Percentiles rank a stretch among this genome's conserved stretches.
Evolutionary conservation across 2,113 vertebrate species (phyloP).

Genomic region (Willisornis vidua): DNA sequence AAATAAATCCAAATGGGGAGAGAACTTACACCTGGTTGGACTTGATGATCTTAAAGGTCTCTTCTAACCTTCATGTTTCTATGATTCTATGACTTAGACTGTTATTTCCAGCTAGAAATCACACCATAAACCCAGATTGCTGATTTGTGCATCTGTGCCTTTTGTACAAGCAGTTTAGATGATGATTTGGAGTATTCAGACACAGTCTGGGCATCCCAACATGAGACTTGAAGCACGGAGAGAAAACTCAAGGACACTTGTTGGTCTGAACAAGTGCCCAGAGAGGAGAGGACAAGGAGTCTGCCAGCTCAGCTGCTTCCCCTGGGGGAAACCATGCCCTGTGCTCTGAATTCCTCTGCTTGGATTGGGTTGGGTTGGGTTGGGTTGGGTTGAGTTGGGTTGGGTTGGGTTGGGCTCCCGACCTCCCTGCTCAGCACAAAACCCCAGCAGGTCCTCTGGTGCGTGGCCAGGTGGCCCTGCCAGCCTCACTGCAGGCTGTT

Average conservation of each 20-base stretch:
- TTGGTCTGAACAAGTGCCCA: neutral
- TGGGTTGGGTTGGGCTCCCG: neutral
- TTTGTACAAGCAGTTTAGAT: neutral
- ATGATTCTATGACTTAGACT: neutral
- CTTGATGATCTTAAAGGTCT: neutral
- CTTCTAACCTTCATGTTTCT: neutral
- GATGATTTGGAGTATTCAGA: neutral
- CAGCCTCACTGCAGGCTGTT: neutral
- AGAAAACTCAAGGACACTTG: neutral
- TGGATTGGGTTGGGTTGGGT: neutral
- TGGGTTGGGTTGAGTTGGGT: neutral
- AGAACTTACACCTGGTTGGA: neutral
- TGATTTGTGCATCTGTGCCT: neutral
- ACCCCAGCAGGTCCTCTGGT: neutral
- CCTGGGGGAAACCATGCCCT: accelerated
- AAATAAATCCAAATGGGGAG: neutral
- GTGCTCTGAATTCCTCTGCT: neutral
- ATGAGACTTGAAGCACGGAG: accelerated
- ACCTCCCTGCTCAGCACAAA: neutral
- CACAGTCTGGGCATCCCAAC: neutral
- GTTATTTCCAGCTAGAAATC: neutral
- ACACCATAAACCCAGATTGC: neutral
- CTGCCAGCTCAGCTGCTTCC: neutral
- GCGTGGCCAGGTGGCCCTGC: neutral
- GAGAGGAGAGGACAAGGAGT: neutral